Conservation (phyloP, 2,888 invertebrate species). For the Rotaria sp. region DNA sequence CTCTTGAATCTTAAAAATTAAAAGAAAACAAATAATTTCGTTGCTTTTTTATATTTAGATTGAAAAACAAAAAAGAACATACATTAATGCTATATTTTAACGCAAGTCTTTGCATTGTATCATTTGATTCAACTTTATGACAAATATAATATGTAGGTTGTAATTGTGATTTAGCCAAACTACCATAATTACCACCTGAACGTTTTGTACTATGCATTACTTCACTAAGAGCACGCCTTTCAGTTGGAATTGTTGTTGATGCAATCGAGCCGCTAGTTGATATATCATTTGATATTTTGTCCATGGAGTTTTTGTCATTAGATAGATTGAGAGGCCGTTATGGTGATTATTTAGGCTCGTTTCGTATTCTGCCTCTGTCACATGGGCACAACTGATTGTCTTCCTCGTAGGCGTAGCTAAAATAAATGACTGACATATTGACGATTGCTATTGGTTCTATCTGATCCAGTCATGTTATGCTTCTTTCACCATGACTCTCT, state of each 20-base stretch:
- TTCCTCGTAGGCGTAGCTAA: too few species aligned
- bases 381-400: background rate
- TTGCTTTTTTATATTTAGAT: too few species aligned
- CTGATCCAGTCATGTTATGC: too few species aligned
- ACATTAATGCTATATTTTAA: background rate
- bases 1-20: background rate
- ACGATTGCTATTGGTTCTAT: too few species aligned
- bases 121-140: background rate
- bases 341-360: background rate
- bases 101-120: background rate
- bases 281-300: background rate
- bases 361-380: background rate
- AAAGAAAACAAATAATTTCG: too few species aligned
- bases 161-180: slow-evolving; percentile 25
- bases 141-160: slow-evolving; percentile 25
- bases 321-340: background rate
- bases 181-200: slow-evolving; percentile 12
- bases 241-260: background rate
- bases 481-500: too few species aligned
- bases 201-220: background rate
- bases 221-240: slow-evolving; percentile 18
- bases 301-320: background rate
- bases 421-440: too few species aligned
- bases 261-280: background rate
- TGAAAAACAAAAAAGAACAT: background rate